These are phyloP conservation scores for Micromesistius poutassou DNA, from an alignment of 2,797 vertebrate genomes.

Conservation along the genomic window DNA sequence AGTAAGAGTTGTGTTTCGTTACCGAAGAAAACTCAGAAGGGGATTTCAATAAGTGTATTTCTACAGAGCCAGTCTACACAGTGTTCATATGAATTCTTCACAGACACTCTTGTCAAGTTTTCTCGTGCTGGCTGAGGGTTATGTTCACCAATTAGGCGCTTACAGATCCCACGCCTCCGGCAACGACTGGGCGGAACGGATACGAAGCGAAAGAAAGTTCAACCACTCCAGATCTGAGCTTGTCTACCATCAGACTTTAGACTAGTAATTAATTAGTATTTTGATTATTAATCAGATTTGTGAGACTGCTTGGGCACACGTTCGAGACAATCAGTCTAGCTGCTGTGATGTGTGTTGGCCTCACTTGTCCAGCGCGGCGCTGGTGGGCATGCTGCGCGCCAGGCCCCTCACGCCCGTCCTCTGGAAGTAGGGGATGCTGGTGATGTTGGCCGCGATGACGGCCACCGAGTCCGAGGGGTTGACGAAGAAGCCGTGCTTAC, in stretches of 20 bases:
- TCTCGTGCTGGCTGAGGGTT: background rate
- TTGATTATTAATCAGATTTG: background rate
- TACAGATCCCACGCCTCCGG: background rate
- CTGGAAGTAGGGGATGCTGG: slow-evolving; percentile 93
- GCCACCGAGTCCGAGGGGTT: slow-evolving; percentile 97
- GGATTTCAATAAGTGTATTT: too few relatives aligned
- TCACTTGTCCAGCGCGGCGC: slow-evolving; percentile 93
- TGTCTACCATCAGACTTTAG: background rate
- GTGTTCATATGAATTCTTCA: too few relatives aligned
- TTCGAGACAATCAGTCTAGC: background rate
- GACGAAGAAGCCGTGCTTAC: slow-evolving; percentile 95
- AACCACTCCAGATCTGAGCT: background rate
- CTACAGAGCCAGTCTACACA: too few relatives aligned
- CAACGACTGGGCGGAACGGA: background rate
- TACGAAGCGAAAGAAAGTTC: background rate
- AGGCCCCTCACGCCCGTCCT: slow-evolving; percentile 91
- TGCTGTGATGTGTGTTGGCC: background rate
- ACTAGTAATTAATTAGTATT: background rate
- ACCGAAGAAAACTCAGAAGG: too few relatives aligned
- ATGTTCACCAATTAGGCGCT: background rate
- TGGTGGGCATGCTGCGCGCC: slow-evolving; percentile 97
- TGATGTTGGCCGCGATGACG: slow-evolving; percentile 93
- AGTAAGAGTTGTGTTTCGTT: too few relatives aligned
- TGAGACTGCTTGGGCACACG: background rate
- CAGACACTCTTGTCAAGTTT: too few relatives aligned